Percentiles rank a stretch among this genome's conserved stretches.
These are phyloP conservation scores for Peromyscus polionotus DNA, from an alignment of 2,113 vertebrate species.

Conservation along the genomic window DNA sequence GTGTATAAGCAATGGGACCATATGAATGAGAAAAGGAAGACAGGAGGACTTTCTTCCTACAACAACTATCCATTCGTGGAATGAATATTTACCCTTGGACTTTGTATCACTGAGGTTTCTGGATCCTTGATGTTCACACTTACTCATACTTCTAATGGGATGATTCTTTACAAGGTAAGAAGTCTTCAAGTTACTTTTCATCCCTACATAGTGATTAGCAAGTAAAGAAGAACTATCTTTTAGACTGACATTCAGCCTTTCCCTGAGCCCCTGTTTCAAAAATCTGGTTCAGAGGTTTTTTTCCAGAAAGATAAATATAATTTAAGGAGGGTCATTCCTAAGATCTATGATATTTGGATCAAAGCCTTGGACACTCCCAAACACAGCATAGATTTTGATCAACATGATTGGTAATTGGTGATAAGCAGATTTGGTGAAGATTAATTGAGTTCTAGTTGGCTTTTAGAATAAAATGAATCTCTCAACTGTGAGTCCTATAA, in stretches of 20 bases:
- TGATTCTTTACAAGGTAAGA: background rate
- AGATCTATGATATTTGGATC: too few relatives aligned
- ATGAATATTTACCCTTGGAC: background rate
- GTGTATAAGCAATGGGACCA: background rate
- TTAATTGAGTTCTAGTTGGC: background rate
- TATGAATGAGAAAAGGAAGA: background rate
- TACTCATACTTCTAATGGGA: background rate
- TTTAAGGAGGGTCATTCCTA: background rate
- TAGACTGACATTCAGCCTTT: background rate
- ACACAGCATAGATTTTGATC: background rate
- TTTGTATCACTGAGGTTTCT: background rate
- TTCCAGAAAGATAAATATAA: background rate
- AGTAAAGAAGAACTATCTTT: background rate
- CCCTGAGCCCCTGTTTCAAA: background rate
- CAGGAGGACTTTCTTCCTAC: background rate
- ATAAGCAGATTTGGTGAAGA: background rate
- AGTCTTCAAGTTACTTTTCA: background rate
- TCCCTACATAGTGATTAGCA: rapidly evolving
- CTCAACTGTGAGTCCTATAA: background rate
- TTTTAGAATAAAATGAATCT: background rate
- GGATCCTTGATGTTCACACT: background rate
- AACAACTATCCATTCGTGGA: background rate
- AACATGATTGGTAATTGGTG: background rate
- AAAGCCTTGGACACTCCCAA: background rate
- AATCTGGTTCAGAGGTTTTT: background rate